Evolutionary conservation across 2,888 invertebrate species (phyloP).

Genomic region (Diaprepes abbreviatus): DNA sequence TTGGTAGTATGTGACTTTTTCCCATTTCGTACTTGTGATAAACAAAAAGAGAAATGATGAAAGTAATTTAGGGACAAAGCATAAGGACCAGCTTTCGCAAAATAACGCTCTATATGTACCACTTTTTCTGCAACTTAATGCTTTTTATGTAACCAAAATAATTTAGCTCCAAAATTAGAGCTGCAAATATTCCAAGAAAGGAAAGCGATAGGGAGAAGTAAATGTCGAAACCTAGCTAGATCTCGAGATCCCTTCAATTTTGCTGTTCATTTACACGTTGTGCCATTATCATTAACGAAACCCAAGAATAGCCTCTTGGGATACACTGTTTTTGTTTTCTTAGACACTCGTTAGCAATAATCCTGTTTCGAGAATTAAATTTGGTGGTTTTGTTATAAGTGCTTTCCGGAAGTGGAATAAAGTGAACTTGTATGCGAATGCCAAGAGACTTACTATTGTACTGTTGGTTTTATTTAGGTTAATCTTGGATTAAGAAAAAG

Average conservation of each 20-base stretch:
- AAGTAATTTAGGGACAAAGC: no score
- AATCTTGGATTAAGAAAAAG: no score
- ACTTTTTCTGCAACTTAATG: no score
- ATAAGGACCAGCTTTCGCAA: no score
- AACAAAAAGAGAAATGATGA: no score
- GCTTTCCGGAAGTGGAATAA: not conserved
- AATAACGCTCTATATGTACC: no score
- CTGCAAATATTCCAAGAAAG: slow-evolving; percentile 5
- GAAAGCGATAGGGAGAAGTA: slow-evolving; percentile 9
- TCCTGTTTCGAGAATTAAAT: slow-evolving; percentile 21
- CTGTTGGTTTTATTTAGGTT: no score
- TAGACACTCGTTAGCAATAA: slow-evolving; percentile 29
- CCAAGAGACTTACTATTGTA: no score
- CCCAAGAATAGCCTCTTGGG: slow-evolving; percentile 58
- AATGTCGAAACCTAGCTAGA: slow-evolving; percentile 8
- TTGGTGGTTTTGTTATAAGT: slow-evolving; percentile 17
- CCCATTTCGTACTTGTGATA: no score
- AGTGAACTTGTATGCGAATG: not conserved
- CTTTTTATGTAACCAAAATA: not conserved
- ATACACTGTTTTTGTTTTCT: slow-evolving; percentile 50
- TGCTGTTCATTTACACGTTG: slow-evolving; percentile 61
- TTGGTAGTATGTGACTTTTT: no score
- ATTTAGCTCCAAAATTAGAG: not conserved
- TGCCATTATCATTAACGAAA: slow-evolving; percentile 60
- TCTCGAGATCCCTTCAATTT: slow-evolving; percentile 58